Evolutionary conservation across 2,888 invertebrate genomes (phyloP).

Genomic region (Chalcosyrphus nemorum): DNA sequence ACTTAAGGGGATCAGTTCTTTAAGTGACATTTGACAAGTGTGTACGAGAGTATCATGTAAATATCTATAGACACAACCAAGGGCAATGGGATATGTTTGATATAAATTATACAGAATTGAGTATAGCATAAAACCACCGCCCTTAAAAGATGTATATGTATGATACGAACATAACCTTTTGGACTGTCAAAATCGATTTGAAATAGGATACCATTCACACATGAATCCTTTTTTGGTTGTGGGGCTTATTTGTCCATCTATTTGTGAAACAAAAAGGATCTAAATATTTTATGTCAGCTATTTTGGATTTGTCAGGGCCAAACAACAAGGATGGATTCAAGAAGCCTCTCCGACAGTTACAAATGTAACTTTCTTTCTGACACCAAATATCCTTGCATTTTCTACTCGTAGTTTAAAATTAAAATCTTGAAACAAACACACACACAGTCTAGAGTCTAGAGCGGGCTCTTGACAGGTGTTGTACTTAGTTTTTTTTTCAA

Average conservation of each 20-base stretch:
- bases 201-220: neutral
- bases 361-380: neutral
- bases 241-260: neutral
- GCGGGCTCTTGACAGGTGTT: slow-evolving; percentile 40
- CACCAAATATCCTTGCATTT: neutral
- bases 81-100: slow-evolving; percentile 8
- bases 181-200: slow-evolving; percentile 1
- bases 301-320: neutral
- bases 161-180: too few species aligned
- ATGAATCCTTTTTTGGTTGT: neutral
- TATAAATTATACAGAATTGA: slow-evolving; percentile 8
- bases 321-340: neutral
- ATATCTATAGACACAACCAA: neutral
- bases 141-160: neutral
- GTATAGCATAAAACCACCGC: neutral
- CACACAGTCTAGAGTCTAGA: too few species aligned
- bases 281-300: neutral
- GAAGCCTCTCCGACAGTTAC: neutral
- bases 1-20: slow-evolving; percentile 49
- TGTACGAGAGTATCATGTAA: slow-evolving; percentile 5
- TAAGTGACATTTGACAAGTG: slow-evolving; percentile 68
- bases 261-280: neutral
- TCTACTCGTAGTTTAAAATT: neutral
- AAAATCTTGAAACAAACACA: neutral
- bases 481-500: slow-evolving; percentile 37